Evolutionary conservation across 2,113 vertebrate species (phyloP), one percentile per base, ranked within the genome.

Genomic region (Chaenocephalus aceratus): DNA sequence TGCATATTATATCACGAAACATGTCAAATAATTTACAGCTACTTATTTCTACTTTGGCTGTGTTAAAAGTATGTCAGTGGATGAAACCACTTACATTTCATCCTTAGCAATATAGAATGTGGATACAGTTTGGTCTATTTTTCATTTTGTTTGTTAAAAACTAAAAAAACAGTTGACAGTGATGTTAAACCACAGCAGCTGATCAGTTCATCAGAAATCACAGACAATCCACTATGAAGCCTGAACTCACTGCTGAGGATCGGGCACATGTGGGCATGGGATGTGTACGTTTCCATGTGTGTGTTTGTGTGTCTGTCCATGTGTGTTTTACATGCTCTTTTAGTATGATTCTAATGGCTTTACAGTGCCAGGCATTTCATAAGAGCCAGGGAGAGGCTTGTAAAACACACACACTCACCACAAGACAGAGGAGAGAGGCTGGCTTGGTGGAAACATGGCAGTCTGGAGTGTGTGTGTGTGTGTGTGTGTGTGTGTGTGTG

Each of bases 311-410:
- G 21, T 80, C 77, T 68, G 60, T 51, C 64, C 41, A 34, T 75
- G 77, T 86, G 86, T 88, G 86, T 87, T 86, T 83, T 77, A 91
- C 87, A 88, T 86, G 84, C 86, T 91, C 88, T 91, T 92, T 90
- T 80, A 87, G 82, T 83, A 73, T 72, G 76, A 90, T 79, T 81
- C 87, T 89, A 87, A 89, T 87, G 85, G 75, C 87, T 93, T 91
- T 83, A 91, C 83, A 88, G 89, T 86, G 89, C 90, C 87, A 88
- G 77, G 87, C 88, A 91, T 88, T 90, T 93, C 88, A 88, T 89
- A 85, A 84, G 84, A 88, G 90, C 90, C 90, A 88, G 63, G 58
- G 45, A 84, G 72, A 87, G 75, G 82, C 88, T 90, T 89, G 87
- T 91, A 88, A 93, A 87, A 87, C 87, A 88, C 83, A 90, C 82